phyloP scores from a whole-genome alignment of 2,888 invertebrate species.

The Alviniconcha strummeri region DNA sequence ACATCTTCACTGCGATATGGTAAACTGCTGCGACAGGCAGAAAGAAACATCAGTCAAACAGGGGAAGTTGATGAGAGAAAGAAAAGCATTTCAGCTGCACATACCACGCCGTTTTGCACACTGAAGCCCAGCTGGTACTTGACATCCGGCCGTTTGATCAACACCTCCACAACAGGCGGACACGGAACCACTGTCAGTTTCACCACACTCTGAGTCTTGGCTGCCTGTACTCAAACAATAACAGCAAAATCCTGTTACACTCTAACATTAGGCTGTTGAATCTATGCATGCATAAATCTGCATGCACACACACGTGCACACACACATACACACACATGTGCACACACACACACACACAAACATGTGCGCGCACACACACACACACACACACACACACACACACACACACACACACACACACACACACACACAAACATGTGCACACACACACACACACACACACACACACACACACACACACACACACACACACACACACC shows the following conservation, averaged over 20 bases:
- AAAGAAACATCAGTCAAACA: too few species aligned
- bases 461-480: not conserved
- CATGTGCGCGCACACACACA: not conserved
- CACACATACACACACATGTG: not conserved
- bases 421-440: not conserved
- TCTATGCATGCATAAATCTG: not conserved
- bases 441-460: not conserved
- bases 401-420: not conserved
- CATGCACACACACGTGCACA: not conserved
- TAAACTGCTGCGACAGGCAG: too few species aligned
- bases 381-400: not conserved
- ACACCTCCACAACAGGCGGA: constrained; percentile 99
- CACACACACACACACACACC: not conserved
- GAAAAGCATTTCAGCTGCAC: constrained; percentile 64
- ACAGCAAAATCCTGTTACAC: not conserved
- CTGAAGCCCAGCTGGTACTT: constrained; percentile 99
- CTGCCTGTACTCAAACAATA: constrained; percentile 76
- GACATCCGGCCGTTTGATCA: constrained; percentile 98
- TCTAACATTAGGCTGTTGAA: not conserved
- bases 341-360: not conserved
- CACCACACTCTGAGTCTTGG: constrained; percentile 98
- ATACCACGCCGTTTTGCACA: constrained; percentile 98
- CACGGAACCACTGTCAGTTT: constrained; percentile 99
- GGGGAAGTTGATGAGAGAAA: too few species aligned
- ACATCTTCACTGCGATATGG: too few species aligned